A percentile compares a stretch with the other conserved stretches of the same genome.
phyloP scores from a whole-genome alignment of 2,888 invertebrate genomes.

The Limnephilus rhombicus region DNA sequence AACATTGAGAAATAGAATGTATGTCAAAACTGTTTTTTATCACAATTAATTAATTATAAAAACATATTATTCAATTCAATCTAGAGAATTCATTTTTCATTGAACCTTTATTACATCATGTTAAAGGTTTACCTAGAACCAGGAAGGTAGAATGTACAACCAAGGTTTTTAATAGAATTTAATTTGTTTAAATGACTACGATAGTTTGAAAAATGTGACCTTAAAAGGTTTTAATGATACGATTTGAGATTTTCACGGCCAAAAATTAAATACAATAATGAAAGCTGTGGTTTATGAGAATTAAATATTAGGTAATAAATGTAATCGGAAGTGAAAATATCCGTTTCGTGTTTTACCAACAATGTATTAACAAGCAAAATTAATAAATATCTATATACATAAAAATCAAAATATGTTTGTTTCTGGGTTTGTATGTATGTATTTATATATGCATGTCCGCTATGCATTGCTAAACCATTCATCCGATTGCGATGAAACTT shows the following conservation, averaged over 20 bases:
- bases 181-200: not conserved
- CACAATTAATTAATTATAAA: not conserved
- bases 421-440: too few relatives aligned
- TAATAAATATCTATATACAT: too few relatives aligned
- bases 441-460: too few relatives aligned
- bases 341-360: not conserved
- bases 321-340: not conserved
- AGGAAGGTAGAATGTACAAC: not conserved
- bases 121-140: not conserved
- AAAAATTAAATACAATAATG: not conserved
- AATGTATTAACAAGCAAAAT: too few relatives aligned
- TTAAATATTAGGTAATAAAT: not conserved
- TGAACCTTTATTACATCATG: too few relatives aligned
- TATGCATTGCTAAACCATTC: too few relatives aligned
- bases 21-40: not conserved
- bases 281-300: not conserved
- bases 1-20: not conserved
- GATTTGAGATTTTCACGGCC: too few relatives aligned
- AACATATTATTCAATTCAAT: not conserved
- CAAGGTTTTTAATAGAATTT: not conserved
- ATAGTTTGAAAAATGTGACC: conserved; percentile 5
- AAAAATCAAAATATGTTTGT: too few relatives aligned
- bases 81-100: not conserved
- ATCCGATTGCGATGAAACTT: too few relatives aligned
- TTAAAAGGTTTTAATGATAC: not conserved